These are phyloP conservation scores for Chalcosyrphus nemorum DNA, from an alignment of 2,888 invertebrate species.

Conservation along the genomic window DNA sequence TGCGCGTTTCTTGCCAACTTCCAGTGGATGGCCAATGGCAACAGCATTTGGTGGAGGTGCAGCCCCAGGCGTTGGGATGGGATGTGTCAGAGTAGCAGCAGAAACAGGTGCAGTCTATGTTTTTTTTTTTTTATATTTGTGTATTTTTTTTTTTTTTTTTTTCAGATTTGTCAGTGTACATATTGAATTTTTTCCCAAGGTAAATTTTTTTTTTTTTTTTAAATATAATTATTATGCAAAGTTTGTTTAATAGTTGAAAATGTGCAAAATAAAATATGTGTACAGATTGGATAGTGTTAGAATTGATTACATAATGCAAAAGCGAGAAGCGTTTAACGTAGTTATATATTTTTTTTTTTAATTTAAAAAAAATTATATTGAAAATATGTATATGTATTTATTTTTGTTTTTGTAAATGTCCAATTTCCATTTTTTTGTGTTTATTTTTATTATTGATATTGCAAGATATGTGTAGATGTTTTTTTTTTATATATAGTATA, in stretches of 20 bases:
- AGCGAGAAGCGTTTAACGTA: slow-evolving; percentile 53
- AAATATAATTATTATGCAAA: background rate
- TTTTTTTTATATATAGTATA: slow-evolving; percentile 40
- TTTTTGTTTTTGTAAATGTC: slow-evolving; percentile 48
- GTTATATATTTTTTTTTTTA: slow-evolving; percentile 44
- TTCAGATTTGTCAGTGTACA: slow-evolving; percentile 43
- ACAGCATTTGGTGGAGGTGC: slow-evolving; percentile 85
- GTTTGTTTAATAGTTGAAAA: slow-evolving; percentile 44
- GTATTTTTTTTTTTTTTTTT: slow-evolving; percentile 36
- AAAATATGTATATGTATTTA: slow-evolving; percentile 20
- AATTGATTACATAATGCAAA: slow-evolving; percentile 67
- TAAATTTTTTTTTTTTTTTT: slow-evolving; percentile 24
- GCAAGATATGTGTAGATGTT: slow-evolving; percentile 45
- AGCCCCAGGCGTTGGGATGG: slow-evolving; percentile 83
- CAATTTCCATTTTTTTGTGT: slow-evolving; percentile 70
- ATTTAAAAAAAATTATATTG: slow-evolving; percentile 20
- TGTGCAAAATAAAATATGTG: slow-evolving; percentile 57
- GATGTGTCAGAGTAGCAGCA: slow-evolving; percentile 81
- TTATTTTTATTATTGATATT: slow-evolving; percentile 22
- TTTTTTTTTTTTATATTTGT: slow-evolving; percentile 48
- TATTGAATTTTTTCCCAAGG: slow-evolving; percentile 36
- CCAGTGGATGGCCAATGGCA: slow-evolving; percentile 85
- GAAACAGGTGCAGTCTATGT: slow-evolving; percentile 80
- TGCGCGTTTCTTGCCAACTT: slow-evolving; percentile 98
- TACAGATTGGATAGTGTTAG: slow-evolving; percentile 60